Percentiles rank a stretch among this genome's conserved stretches.
phyloP scores from a whole-genome alignment of 2,888 invertebrate species.

The Oeneis ivallda region DNA sequence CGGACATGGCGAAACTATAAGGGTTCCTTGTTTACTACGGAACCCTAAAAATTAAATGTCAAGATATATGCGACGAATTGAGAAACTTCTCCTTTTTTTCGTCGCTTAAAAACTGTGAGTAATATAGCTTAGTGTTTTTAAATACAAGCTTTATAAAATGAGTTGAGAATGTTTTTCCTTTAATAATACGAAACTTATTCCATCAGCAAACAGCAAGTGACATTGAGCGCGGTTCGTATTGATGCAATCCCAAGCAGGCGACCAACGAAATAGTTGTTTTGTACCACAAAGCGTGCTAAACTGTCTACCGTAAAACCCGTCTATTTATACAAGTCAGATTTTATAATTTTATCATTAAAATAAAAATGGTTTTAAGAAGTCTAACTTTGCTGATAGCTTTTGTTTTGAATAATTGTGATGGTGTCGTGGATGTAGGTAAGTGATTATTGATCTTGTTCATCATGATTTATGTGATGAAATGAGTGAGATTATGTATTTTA shows the following conservation, averaged over 20 bases:
- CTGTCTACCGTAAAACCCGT: conserved; percentile 28
- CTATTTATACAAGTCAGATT: not conserved
- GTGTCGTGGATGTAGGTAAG: conserved; percentile 63
- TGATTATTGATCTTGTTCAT: too few relatives aligned
- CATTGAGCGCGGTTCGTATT: conserved; percentile 57
- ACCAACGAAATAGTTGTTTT: conserved; percentile 19
- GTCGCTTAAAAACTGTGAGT: too few relatives aligned
- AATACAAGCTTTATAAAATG: not conserved
- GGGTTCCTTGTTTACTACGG: too few relatives aligned
- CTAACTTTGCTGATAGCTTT: conserved; percentile 46
- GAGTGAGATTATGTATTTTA: too few relatives aligned
- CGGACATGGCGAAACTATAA: too few relatives aligned
- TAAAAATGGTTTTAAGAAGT: conserved; percentile 36
- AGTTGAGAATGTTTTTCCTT: not conserved
- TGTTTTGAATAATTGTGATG: conserved; percentile 46
- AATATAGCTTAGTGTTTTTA: not conserved
- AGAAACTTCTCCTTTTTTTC: too few relatives aligned
- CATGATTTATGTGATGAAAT: too few relatives aligned
- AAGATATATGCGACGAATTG: too few relatives aligned
- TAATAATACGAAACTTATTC: conserved; percentile 40
- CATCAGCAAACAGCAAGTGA: conserved; percentile 50
- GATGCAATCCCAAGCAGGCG: conserved; percentile 53
- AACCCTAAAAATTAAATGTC: too few relatives aligned
- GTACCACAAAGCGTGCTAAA: conserved; percentile 25
- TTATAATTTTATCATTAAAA: conserved; percentile 39